Base-by-base conservation (phyloP, 2,113 vertebrate genomes). In the Psammodynastes pulverulentus region DNA sequence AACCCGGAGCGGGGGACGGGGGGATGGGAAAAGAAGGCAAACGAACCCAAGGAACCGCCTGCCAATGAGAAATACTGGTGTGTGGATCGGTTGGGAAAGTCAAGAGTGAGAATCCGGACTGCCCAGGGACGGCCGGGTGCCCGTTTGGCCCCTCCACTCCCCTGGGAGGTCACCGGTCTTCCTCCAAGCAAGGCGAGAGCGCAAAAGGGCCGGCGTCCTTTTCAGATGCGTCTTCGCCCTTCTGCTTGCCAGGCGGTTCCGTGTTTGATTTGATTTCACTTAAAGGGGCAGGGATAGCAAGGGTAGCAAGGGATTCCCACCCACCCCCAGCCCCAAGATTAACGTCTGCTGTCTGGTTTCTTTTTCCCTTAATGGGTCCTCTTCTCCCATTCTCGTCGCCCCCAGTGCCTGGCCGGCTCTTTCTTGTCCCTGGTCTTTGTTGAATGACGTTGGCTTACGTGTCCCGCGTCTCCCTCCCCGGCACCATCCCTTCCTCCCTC, bases 381-480 rank as follows among this genome's bases (percentile, higher is more conserved):
- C 67, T 67, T 79, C 9, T 62, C 21, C 29, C 39, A 9, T 34
- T 34, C 89, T 43, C n/a, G 15, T 26, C 86, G 0, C 52, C 52
- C 19, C 17, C 29, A 5, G 6, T 46, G 26, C 88, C 12, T 34
- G 39, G 56, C 26, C 90, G 79, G 51, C 67, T 67, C 90, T 72
- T 91, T 91, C 86, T 91, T 51, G 86, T 91, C 91, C 87, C 62
- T 56, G 21, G 39, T 49, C 91, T 92, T 92, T 92, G 91, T 92
- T 89, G 85, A 92, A 54, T 92, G 91, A 89, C 91, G 91, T 92
- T n/a, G 67, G 87, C 53, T 89, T 54, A 56, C 87, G 67, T 89
- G 67, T 79, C 67, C 91, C 91, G 67, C 51, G 67, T 49, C 67
- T 34, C 51, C 62, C 51, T 72, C 24, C 58, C 58, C 12, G 67